Evolutionary conservation across 1,140 invertebrate species (phyloP), one percentile per base, ranked within the genome.

Genomic region (Campodea augens): DNA sequence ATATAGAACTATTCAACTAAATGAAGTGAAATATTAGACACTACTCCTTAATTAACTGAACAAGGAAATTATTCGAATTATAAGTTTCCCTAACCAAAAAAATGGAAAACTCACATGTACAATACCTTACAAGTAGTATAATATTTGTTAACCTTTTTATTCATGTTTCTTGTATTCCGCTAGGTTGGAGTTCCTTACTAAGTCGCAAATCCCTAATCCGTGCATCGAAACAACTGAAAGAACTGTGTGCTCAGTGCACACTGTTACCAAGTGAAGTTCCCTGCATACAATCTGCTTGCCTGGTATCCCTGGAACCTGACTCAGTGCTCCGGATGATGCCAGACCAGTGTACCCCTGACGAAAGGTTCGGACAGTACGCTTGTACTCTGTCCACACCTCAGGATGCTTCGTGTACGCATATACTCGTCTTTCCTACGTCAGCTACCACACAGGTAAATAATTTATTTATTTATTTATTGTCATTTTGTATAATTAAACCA

Each of bases 391-490:
- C 81, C 40, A 92, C 88, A 39, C 87, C 87, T 4, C 78, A 91
- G 54, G 91, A 98, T 67, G 86, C 92, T 40, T 87, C 87, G 40
- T 89, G 86, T 57, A 98, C 93, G 40, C 95, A 99, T 62, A 98
- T 99, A 52, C 74, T 98, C 47, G 93, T 98, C 47, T 98, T 98
- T 67, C 95, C 95, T 39, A 98, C 90, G 5, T 96, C 90, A 44
- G 90, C 93, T 23, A 91, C 87, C 25, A 90, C 89, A 44, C 86
- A 90, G 74, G 85, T 88, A 66, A 57, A 54, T n/a, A 38, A n/a
- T 25, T 7, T 49, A n/a, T n/a, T n/a, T n/a, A n/a, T n/a, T n/a
- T n/a, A n/a, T n/a, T n/a, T n/a, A n/a, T n/a, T n/a, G n/a, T n/a
- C n/a, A n/a, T n/a, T n/a, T n/a, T n/a, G n/a, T n/a, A n/a, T n/a